A percentile compares a stretch with the other conserved stretches of the same genome.
phyloP scores from a whole-genome alignment of 2,797 vertebrate genomes.

The Trichosurus vulpecula region DNA sequence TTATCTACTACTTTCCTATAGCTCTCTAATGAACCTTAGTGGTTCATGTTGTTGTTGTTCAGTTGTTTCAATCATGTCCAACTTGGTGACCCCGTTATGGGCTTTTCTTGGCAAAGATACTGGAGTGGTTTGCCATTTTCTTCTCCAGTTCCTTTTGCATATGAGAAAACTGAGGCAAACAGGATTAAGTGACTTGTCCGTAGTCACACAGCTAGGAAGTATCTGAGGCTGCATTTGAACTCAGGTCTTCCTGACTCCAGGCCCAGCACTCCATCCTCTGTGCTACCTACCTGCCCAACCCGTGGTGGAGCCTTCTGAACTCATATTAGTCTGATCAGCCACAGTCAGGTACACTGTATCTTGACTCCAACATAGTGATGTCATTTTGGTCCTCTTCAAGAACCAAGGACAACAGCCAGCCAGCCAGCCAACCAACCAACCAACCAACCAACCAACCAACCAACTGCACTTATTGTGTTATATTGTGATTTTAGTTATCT shows the following conservation, averaged over 20 bases:
- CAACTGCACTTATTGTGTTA: background rate
- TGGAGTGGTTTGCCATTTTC: background rate
- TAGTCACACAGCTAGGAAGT: background rate
- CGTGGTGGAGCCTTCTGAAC: background rate
- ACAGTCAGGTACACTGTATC: background rate
- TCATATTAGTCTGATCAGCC: background rate
- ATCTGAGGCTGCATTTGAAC: background rate
- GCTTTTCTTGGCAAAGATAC: background rate
- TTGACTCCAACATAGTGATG: background rate
- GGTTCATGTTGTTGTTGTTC: background rate
- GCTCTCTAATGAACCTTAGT: background rate
- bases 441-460: too few relatives aligned
- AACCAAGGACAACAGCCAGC: background rate
- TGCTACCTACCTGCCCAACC: background rate
- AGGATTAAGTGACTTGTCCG: background rate
- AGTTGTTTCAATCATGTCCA: background rate
- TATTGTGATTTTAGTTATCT: background rate
- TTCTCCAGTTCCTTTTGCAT: background rate
- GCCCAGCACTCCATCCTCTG: background rate
- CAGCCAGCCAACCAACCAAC: background rate
- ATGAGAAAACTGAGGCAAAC: background rate
- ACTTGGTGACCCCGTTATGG: background rate
- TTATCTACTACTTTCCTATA: background rate
- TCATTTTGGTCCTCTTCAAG: background rate
- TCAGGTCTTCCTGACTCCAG: background rate